A percentile compares a stretch with the other conserved stretches of the same genome.
Evolutionary conservation across 2,797 vertebrate species (phyloP).

Genomic region (Ispidina lecontei): DNA sequence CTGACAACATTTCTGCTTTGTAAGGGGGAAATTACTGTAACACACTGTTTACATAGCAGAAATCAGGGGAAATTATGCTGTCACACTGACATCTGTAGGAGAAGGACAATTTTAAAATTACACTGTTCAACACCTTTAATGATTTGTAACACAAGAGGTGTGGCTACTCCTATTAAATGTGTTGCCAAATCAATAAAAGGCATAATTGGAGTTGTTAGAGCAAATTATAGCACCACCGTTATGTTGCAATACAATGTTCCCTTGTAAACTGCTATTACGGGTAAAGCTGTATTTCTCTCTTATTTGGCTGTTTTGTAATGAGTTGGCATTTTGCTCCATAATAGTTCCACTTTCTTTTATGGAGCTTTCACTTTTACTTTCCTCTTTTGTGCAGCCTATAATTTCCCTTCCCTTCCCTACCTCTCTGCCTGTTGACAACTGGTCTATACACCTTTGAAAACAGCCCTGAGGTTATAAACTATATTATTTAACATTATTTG

Average conservation of each 20-base stretch:
- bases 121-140: conserved; percentile 98
- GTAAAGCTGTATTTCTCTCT: conserved; percentile 88
- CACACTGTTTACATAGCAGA: conserved; percentile 91
- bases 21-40: conserved; percentile 90
- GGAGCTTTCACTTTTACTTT: conserved; percentile 90
- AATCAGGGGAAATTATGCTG: conserved; percentile 94
- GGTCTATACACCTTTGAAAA: conserved; percentile 79
- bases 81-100: conserved; percentile 94
- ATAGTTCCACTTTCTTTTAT: conserved; percentile 97
- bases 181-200: conserved; percentile 98
- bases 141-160: conserved; percentile 96
- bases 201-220: conserved; percentile 99
- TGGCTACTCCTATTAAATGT: conserved; percentile 98
- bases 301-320: conserved; percentile 90
- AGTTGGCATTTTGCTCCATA: conserved; percentile 93
- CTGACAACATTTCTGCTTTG: conserved; percentile 84
- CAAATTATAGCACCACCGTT: conserved; percentile 98
- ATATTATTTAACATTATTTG: conserved; percentile 84
- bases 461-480: conserved; percentile 81
- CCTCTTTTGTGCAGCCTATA: conserved; percentile 93
- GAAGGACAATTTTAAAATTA: conserved; percentile 95
- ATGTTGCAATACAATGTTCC: conserved; percentile 95
- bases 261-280: conserved; percentile 97
- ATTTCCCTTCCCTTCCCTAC: conserved; percentile 86
- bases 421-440: conserved; percentile 78